Conservation (phyloP, 23 tunicate genomes). For the Pegea sp. region DNA sequence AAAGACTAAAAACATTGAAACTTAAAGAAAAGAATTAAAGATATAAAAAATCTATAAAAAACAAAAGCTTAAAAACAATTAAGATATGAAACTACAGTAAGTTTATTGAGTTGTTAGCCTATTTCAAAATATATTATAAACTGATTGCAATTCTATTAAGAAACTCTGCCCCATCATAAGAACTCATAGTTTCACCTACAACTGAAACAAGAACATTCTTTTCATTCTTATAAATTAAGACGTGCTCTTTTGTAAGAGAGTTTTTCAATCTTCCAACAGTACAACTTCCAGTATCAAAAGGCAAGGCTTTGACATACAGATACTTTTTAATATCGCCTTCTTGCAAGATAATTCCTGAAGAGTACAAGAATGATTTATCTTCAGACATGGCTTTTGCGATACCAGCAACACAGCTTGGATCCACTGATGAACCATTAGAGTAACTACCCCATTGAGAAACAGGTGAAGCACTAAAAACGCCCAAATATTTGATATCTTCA, state of each 20-base stretch:
- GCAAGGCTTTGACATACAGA: not conserved
- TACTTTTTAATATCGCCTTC: constrained; percentile 1
- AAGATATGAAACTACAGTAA: no score
- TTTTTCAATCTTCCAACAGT: not conserved
- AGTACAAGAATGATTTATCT: not conserved
- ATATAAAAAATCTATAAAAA: no score
- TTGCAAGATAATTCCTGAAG: not conserved
- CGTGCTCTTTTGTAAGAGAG: not conserved
- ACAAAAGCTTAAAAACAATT: no score
- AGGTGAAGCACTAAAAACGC: not conserved
- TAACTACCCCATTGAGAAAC: not conserved
- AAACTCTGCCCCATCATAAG: not conserved
- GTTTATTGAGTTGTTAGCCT: no score
- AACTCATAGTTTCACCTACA: not conserved
- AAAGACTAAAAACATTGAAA: no score
- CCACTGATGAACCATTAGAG: not conserved
- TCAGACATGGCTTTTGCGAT: not conserved
- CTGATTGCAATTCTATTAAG: not conserved
- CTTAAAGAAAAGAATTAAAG: no score
- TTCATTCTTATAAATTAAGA: not conserved
- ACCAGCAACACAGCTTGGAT: not conserved
- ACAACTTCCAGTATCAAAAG: constrained; percentile 1
- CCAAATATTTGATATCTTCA: not conserved
- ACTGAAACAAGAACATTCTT: not conserved
- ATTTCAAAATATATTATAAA: no score